Base-by-base conservation (phyloP, 2,113 vertebrate species). In the Columba janthina region DNA sequence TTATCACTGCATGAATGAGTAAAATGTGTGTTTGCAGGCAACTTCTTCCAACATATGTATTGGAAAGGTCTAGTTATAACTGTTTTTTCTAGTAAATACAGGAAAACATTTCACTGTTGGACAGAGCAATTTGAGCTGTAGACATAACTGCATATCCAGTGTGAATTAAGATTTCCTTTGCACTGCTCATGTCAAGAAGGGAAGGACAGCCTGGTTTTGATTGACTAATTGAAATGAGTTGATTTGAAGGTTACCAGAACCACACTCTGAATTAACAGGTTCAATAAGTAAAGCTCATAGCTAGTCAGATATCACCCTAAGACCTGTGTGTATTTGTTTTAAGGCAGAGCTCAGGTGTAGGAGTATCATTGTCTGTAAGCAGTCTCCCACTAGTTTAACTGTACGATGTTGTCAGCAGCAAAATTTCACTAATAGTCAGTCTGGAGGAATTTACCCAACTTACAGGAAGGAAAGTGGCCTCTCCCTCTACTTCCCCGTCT, bases 1-100 rank as follows among this genome's bases (percentile, higher is more conserved):
- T 79, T 96, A 87, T 4, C 89, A 54, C 70, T 96, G 90, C 93
- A 88, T 90, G 92, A 94, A 89, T 96, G 90, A 88, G 75, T 88
- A 66, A 61, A 90, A 83, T 66, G 57, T 83, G 82, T 95, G 79
- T 91, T 93, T 80, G 65, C 44, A 71, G 79, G 44, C 53, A 94
- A 9, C 4, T 7, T 86, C 65, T 78, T 92, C 74, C 32, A 78
- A 6, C 15, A 5, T 24, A 14, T 3, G 10, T 89, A 17, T 81
- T 46, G 26, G 69, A 60, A 75, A 46, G 48, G 65, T 50, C 42
- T 67, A 36, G 51, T 61, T 32, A 42, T 50, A 85, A 56, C 16
- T 42, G 65, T 44, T 51, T 93, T 82, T 60, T 25, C 46, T 81
- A 38, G 34, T 74, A 86, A 72, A 65, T 50, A 73, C 3, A 53